Evolutionary conservation across 2,888 invertebrate species (phyloP).

Genomic region (Chalcis sispes): DNA sequence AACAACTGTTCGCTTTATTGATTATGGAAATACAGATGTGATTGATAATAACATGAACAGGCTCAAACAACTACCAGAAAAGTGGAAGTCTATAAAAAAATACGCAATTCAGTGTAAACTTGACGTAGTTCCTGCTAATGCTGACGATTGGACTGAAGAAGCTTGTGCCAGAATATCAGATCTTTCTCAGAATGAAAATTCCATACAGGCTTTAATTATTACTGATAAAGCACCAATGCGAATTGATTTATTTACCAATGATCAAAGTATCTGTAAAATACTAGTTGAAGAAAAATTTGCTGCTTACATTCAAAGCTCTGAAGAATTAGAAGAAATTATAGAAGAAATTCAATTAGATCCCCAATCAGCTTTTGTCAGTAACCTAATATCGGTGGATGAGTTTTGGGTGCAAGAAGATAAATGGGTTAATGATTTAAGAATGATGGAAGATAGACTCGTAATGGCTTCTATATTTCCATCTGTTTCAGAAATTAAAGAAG

Average conservation of each 20-base stretch:
- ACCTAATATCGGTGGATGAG: constrained; percentile 82
- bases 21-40: constrained; percentile 88
- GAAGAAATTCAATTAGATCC: constrained; percentile 73
- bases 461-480: constrained; percentile 78
- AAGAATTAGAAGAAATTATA: constrained; percentile 44
- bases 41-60: constrained; percentile 80
- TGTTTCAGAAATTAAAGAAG: constrained; percentile 78
- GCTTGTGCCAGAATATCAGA: constrained; percentile 79
- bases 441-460: constrained; percentile 79
- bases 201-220: constrained; percentile 66
- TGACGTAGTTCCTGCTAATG: constrained; percentile 81
- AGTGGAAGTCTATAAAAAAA: constrained; percentile 78
- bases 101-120: constrained; percentile 82
- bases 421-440: constrained; percentile 79
- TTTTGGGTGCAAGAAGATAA: constrained; percentile 87
- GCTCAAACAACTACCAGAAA: constrained; percentile 81
- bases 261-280: constrained; percentile 66
- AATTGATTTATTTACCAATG: constrained; percentile 74
- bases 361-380: constrained; percentile 81
- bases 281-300: constrained; percentile 67
- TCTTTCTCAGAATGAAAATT: constrained; percentile 52
- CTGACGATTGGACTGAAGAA: constrained; percentile 81
- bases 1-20: constrained; percentile 86
- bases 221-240: constrained; percentile 68
- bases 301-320: constrained; percentile 54